phyloP scores from a whole-genome alignment of 2,113 vertebrate genomes.

The human region DNA sequence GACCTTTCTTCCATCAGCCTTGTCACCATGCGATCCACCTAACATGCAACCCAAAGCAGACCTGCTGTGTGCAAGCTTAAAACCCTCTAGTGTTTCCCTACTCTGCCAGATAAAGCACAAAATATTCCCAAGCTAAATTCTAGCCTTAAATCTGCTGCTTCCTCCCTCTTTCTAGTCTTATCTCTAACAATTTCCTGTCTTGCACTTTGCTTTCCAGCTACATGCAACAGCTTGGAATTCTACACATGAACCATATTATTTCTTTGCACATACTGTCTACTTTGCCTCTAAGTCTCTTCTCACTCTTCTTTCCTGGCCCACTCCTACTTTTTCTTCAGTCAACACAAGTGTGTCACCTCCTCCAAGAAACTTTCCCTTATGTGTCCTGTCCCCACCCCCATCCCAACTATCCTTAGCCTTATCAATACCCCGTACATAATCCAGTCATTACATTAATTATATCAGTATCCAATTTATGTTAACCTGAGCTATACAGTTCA shows the following conservation, averaged over 20 bases:
- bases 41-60: neutral
- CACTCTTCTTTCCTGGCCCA: no score
- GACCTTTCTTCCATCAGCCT: neutral
- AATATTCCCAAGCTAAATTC: neutral
- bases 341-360: neutral
- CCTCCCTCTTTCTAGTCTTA: neutral
- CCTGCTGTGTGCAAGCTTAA: neutral
- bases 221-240: neutral
- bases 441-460: neutral
- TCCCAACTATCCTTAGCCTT: neutral
- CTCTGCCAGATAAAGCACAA: neutral
- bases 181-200: neutral
- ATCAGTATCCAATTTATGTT: neutral
- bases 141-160: neutral
- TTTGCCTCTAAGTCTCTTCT: neutral
- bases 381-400: neutral
- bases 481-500: neutral
- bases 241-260: neutral
- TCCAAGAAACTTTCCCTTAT: neutral
- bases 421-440: neutral
- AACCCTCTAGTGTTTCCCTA: neutral
- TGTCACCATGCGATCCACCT: neutral
- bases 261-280: neutral
- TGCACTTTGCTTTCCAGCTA: neutral
- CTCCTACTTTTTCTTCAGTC: neutral